Evolutionary conservation across 2,113 vertebrate genomes (phyloP).

Genomic region (Lasiurus cinereus): DNA sequence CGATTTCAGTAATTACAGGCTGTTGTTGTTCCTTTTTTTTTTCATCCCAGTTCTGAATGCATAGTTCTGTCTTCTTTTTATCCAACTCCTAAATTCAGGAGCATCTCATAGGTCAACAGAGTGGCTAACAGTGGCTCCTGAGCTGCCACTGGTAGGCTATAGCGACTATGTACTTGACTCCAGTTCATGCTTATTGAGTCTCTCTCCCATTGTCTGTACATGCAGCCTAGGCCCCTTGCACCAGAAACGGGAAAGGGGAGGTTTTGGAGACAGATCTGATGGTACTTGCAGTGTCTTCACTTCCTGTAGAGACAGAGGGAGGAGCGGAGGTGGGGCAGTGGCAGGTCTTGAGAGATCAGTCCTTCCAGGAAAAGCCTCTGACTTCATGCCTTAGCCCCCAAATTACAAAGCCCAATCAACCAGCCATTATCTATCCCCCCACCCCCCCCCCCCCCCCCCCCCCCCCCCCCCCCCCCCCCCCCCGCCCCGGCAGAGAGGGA

Average conservation of each 20-base stretch:
- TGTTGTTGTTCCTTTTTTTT: too few species aligned
- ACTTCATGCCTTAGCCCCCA: not conserved
- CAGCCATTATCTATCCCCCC: not conserved
- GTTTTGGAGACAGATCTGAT: not conserved
- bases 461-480: too few species aligned
- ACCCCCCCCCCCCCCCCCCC: too few species aligned
- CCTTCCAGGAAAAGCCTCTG: slow-evolving; percentile 16
- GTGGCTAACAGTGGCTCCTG: too few species aligned
- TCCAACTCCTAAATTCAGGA: too few species aligned
- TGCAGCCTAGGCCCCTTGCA: not conserved
- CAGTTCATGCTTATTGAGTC: not conserved
- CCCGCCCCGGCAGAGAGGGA: too few species aligned
- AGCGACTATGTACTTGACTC: not conserved
- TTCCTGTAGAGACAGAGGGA: not conserved
- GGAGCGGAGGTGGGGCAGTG: not conserved
- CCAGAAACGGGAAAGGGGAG: not conserved
- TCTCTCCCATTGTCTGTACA: not conserved
- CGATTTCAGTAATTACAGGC: too few species aligned
- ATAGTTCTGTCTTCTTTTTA: too few species aligned
- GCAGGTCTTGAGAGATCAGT: not conserved
- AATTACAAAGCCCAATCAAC: slow-evolving; percentile 9
- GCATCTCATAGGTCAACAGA: too few species aligned
- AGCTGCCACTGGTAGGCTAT: too few species aligned
- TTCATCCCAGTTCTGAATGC: too few species aligned
- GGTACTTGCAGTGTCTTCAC: not conserved